Evolutionary conservation across 2,113 vertebrate species (phyloP).

Genomic region (Myrmecophaga tridactyla): DNA sequence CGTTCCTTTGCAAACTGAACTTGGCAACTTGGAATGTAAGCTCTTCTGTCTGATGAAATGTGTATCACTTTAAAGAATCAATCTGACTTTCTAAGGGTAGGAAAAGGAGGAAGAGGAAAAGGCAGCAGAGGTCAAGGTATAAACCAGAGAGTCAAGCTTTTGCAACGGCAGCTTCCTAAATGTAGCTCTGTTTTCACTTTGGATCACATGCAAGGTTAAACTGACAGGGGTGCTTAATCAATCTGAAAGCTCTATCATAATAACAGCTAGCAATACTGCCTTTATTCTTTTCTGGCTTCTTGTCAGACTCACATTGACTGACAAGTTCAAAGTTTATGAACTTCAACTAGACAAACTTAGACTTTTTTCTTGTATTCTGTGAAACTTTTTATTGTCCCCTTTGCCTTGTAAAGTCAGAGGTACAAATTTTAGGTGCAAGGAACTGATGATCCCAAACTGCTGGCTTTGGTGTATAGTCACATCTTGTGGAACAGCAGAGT

Average conservation of each 20-base stretch:
- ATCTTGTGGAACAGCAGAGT: not conserved
- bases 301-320: constrained; percentile 41
- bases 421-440: constrained; percentile 12
- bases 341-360: constrained; percentile 35
- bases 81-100: not conserved
- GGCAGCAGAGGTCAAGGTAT: not conserved
- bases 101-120: constrained; percentile 11
- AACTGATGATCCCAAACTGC: not conserved
- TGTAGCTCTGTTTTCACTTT: not conserved
- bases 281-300: constrained; percentile 51
- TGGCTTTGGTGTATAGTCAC: not conserved
- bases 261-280: constrained; percentile 31
- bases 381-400: constrained; percentile 56
- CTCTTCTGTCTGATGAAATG: not conserved
- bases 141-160: not conserved
- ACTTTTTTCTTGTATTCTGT: not conserved
- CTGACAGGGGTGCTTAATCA: constrained; percentile 33
- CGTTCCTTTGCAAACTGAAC: constrained; percentile 27
- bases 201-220: not conserved
- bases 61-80: not conserved
- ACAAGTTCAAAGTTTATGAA: constrained; percentile 59
- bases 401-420: constrained; percentile 28
- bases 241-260: constrained; percentile 28
- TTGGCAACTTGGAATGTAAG: constrained; percentile 17
- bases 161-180: not conserved